Evolutionary conservation across 2,113 vertebrate genomes (phyloP).

Genomic region (Sitta europaea): DNA sequence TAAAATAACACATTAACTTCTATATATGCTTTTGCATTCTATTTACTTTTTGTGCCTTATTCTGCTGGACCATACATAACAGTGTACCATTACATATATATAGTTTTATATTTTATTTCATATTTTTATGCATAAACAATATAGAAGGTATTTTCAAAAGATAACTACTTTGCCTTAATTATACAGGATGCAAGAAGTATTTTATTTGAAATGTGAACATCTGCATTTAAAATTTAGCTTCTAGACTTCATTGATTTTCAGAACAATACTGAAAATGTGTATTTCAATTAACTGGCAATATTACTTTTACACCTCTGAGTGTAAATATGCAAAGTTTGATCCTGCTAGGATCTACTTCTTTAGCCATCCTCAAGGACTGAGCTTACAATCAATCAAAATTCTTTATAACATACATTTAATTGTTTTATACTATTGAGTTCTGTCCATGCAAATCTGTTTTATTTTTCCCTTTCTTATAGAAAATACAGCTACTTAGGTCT

Average conservation of each 20-base stretch:
- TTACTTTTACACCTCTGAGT: constrained; percentile 29
- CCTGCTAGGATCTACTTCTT: constrained; percentile 36
- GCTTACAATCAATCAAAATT: background rate
- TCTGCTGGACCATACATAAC: constrained; percentile 59
- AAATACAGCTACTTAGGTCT: constrained; percentile 16
- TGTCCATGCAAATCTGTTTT: background rate
- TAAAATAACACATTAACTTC: constrained; percentile 44
- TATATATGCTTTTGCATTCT: constrained; percentile 64
- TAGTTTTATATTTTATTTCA: constrained; percentile 59
- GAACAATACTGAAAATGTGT: constrained; percentile 22
- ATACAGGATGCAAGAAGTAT: constrained; percentile 37
- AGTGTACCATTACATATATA: constrained; percentile 45
- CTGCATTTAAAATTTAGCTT: constrained; percentile 10
- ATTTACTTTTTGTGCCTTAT: constrained; percentile 67
- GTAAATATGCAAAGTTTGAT: constrained; percentile 35
- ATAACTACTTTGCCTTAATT: constrained; percentile 64
- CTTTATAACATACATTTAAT: background rate
- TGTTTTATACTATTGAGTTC: background rate
- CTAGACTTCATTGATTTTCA: constrained; percentile 32
- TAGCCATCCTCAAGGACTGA: constrained; percentile 3
- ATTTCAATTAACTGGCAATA: constrained; percentile 41
- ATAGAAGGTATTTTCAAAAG: constrained; percentile 59
- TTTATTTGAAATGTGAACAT: constrained; percentile 54
- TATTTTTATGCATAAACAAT: constrained; percentile 69
- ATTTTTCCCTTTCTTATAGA: constrained; percentile 24